These are phyloP conservation scores for Pachliopta kotzebuea DNA, from an alignment of 2,888 invertebrate species.

Conservation along the genomic window DNA sequence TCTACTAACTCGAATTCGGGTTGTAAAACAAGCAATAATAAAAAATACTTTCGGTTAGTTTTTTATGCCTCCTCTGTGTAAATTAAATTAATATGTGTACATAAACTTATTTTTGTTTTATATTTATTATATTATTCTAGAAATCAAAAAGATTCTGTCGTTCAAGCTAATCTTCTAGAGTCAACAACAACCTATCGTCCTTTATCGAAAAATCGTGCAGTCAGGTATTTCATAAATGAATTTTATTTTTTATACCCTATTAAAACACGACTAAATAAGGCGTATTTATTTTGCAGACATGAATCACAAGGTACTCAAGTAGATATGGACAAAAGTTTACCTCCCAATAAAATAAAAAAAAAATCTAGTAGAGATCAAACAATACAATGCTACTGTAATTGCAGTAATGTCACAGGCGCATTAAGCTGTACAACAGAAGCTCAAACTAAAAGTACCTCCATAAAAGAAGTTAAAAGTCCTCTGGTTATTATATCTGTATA, in stretches of 20 bases:
- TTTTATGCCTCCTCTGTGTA: neutral
- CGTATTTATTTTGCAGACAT: constrained; percentile 37
- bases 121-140: constrained; percentile 11
- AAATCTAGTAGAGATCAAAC: constrained; percentile 40
- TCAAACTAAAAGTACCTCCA: constrained; percentile 31
- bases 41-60: constrained; percentile 24
- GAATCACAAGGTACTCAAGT: constrained; percentile 60
- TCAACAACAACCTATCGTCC: constrained; percentile 13
- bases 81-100: neutral
- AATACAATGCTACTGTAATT: constrained; percentile 46
- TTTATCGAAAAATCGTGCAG: constrained; percentile 11
- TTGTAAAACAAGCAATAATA: constrained; percentile 18
- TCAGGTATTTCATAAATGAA: constrained; percentile 10
- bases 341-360: constrained; percentile 29
- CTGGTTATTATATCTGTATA: constrained; percentile 69
- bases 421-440: constrained; percentile 30
- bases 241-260: constrained; percentile 1
- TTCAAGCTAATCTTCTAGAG: constrained; percentile 32
- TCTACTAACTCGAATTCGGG: constrained; percentile 11
- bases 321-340: constrained; percentile 42
- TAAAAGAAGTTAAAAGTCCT: constrained; percentile 48
- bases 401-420: constrained; percentile 26
- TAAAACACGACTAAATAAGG: neutral
- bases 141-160: constrained; percentile 30
- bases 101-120: neutral